These are phyloP conservation scores for Andinoacara biseriatus DNA, from an alignment of 2,113 vertebrate species.

Conservation along the genomic window DNA sequence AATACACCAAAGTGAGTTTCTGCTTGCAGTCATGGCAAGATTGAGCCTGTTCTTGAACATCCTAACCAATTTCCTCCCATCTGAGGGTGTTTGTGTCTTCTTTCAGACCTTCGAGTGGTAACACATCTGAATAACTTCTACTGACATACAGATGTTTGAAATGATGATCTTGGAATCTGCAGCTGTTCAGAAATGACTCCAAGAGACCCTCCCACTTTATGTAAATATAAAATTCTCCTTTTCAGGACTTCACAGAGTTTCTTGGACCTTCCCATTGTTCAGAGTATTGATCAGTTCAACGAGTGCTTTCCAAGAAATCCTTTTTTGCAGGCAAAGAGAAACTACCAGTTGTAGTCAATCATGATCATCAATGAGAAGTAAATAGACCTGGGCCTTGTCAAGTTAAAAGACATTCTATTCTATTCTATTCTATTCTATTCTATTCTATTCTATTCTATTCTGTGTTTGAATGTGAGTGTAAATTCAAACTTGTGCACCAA, in stretches of 20 bases:
- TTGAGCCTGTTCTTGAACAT: not conserved
- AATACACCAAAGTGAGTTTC: not conserved
- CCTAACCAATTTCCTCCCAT: not conserved
- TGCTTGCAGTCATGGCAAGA: not conserved
- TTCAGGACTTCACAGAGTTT: not conserved
- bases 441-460: no score
- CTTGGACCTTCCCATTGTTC: no score
- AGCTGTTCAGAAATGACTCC: not conserved
- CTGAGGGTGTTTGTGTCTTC: not conserved
- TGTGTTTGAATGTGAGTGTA: no score
- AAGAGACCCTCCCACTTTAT: not conserved
- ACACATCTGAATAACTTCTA: not conserved
- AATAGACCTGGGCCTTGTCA: no score
- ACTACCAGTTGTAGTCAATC: not conserved
- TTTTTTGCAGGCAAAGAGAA: not conserved
- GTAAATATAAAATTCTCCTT: not conserved
- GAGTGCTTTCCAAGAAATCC: not conserved
- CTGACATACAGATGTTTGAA: not conserved
- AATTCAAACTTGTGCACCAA: no score
- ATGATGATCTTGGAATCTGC: not conserved
- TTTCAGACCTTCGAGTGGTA: not conserved
- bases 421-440: no score
- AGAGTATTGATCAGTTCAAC: no score
- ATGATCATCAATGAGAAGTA: not conserved
- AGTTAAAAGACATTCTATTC: no score